Percentiles rank a stretch among this genome's conserved stretches.
These are phyloP conservation scores for Mus caroli DNA, from an alignment of 2,797 vertebrate species.

Conservation along the genomic window DNA sequence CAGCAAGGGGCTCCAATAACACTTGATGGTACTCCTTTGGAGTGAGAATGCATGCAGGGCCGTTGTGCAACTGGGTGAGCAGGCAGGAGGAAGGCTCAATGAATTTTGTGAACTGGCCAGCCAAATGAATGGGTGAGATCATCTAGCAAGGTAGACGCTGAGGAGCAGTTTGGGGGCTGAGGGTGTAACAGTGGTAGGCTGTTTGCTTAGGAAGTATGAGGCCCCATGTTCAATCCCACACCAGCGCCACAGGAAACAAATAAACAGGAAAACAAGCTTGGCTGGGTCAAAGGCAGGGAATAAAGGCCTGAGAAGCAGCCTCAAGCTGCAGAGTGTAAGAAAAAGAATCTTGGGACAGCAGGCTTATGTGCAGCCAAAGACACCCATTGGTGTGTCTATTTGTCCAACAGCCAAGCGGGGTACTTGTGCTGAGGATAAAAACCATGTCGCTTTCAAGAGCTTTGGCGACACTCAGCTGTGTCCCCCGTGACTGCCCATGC, in stretches of 20 bases:
- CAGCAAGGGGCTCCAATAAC: neutral
- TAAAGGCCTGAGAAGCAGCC: neutral
- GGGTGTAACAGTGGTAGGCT: neutral
- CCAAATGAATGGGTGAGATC: neutral
- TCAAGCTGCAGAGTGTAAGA: neutral
- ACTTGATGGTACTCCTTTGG: neutral
- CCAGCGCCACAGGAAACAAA: neutral
- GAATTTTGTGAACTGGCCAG: neutral
- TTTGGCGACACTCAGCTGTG: neutral
- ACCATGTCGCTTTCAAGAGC: neutral
- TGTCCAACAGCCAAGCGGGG: neutral
- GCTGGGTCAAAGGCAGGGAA: neutral
- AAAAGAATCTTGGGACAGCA: neutral
- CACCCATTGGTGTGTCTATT: accelerated
- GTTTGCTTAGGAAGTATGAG: no score
- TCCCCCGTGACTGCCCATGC: accelerated
- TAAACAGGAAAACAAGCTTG: neutral
- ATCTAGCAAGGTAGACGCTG: neutral
- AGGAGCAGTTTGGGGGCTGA: neutral
- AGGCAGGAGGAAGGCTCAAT: neutral
- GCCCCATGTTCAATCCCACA: neutral
- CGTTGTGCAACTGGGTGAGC: neutral
- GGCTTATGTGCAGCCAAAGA: neutral
- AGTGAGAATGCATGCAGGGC: accelerated
- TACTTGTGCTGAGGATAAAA: neutral